Evolutionary conservation across 2,797 vertebrate genomes (phyloP).

Genomic region (Etheostoma perlongum): DNA sequence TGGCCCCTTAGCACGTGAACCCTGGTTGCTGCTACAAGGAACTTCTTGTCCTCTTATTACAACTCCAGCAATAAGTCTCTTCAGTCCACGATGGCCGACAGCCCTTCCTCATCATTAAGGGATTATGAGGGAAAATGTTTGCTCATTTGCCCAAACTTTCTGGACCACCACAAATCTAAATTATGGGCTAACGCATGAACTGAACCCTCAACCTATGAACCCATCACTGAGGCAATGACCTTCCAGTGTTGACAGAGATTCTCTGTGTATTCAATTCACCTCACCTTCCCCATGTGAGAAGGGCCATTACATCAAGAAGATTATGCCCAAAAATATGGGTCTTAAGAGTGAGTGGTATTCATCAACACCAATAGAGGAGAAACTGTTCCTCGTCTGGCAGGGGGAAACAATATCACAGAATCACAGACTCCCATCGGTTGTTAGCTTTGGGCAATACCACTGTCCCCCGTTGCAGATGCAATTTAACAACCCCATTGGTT

Average conservation of each 20-base stretch:
- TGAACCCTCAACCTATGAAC: slow-evolving; percentile 26
- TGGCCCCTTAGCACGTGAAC: slow-evolving; percentile 41
- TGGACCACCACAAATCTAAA: slow-evolving; percentile 26
- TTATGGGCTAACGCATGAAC: slow-evolving; percentile 26
- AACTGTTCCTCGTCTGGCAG: slow-evolving; percentile 26
- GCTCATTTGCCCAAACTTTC: slow-evolving; percentile 40
- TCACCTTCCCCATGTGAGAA: not conserved
- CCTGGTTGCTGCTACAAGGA: slow-evolving; percentile 50
- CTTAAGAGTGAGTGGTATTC: slow-evolving; percentile 36
- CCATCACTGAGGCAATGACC: slow-evolving; percentile 13
- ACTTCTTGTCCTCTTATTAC: slow-evolving; percentile 56
- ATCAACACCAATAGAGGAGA: slow-evolving; percentile 33
- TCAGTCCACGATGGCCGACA: slow-evolving; percentile 36
- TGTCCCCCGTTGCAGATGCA: slow-evolving; percentile 20
- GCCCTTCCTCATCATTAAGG: slow-evolving; percentile 46
- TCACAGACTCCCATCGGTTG: not conserved
- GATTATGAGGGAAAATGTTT: slow-evolving; percentile 64
- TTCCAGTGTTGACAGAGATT: slow-evolving; percentile 31
- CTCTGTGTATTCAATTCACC: slow-evolving; percentile 17
- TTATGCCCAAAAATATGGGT: slow-evolving; percentile 38
- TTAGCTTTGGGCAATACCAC: slow-evolving; percentile 17
- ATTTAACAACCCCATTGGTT: slow-evolving; percentile 45
- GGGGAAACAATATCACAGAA: not conserved
- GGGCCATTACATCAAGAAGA: slow-evolving; percentile 28
- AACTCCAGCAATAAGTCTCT: slow-evolving; percentile 43